Evolutionary conservation across 53 echinoderm and acorn worm species (phyloP), one percentile per base, ranked within the genome.

Genomic region (Holothuria scabra): DNA sequence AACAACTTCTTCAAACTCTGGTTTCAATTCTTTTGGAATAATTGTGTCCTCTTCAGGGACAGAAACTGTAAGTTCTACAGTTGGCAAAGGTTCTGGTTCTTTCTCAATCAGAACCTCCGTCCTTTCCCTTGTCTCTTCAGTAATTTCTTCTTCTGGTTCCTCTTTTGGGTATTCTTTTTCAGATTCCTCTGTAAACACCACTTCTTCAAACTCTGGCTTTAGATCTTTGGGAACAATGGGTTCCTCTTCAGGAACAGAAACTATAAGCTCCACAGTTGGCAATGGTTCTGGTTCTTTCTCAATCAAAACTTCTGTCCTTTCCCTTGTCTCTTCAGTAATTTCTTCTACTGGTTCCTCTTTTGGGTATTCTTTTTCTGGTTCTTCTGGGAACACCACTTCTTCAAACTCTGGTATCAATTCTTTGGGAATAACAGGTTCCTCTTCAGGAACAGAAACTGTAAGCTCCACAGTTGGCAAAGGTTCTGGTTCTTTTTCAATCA

Each of bases 381-480:
- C 78, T 24, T 81, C 62, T 85, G 90, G 90, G 30, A 89, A 85
- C 19, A 89, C 90, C 57, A 85, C 71, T 59, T 89, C 90, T 61
- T 89, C 89, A 85, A 20, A 89, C 41, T 89, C 85, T 79, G 89
- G 89, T 28, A 80, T 66, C 33, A 80, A 52, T 46, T 60, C 5
- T 30, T 60, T 34, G 6, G 80, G 80, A 20, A 60, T 41, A 60
- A 85, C 25, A 11, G 14, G 28, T 48, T 78, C 79, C 59, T 86
- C 86, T 81, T 56, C 78, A 28, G 81, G 80, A 34, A 87, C 60
- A 7, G 80, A 60, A 5, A 80, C 80, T 31, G 87, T 87, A 6
- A 91, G 84, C 49, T 91, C 88, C 14, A 91, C 84, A 55, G 86
- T 83, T 56, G 80, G 72, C 28, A 92, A 74, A 60, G 89, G 85